phyloP scores from a whole-genome alignment of 2,888 invertebrate species.

The Aphidius colemani region DNA sequence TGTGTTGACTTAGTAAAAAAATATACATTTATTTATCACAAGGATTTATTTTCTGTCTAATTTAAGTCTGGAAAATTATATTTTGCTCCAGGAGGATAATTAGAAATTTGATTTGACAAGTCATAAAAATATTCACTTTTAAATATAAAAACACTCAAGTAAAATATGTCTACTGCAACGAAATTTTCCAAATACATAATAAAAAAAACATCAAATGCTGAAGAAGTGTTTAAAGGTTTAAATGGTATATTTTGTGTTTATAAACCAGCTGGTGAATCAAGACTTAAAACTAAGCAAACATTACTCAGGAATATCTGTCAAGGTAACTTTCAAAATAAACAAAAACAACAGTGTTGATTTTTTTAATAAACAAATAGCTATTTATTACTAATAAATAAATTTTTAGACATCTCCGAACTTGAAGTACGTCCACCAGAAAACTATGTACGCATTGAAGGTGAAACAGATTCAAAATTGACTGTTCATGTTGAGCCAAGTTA shows the following conservation, averaged over 20 bases:
- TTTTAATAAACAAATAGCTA: not conserved
- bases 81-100: too few species aligned
- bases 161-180: not conserved
- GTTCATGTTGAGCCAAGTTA: constrained; percentile 70
- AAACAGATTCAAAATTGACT: constrained; percentile 65
- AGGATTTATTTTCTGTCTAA: too few species aligned
- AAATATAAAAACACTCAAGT: too few species aligned
- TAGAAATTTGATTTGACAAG: too few species aligned
- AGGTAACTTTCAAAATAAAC: constrained; percentile 63
- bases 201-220: constrained; percentile 59
- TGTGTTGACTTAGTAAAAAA: too few species aligned
- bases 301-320: constrained; percentile 69
- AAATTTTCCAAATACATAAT: constrained; percentile 7
- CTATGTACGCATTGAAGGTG: constrained; percentile 69
- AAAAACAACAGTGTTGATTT: constrained; percentile 1
- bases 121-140: too few species aligned
- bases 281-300: constrained; percentile 64
- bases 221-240: constrained; percentile 68
- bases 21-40: too few species aligned
- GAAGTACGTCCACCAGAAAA: constrained; percentile 66
- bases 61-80: too few species aligned
- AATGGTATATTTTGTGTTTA: constrained; percentile 80
- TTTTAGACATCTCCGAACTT: constrained; percentile 73
- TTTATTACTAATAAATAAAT: too few species aligned
- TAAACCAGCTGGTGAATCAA: constrained; percentile 71